Evolutionary conservation across 2,113 vertebrate species (phyloP).

Genomic region (Lathamus discolor): DNA sequence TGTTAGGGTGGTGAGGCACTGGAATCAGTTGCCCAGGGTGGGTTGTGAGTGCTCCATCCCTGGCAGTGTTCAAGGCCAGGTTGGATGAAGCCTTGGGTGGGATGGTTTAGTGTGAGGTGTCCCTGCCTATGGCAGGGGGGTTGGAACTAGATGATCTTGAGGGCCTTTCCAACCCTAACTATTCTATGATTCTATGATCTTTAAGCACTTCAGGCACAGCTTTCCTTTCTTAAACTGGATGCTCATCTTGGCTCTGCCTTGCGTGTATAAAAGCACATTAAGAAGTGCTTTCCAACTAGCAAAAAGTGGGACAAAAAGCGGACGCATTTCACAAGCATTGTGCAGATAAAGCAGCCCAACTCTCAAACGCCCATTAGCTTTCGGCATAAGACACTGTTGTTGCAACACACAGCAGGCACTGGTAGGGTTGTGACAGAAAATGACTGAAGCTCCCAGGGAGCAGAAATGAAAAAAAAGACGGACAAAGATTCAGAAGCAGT

Average conservation of each 20-base stretch:
- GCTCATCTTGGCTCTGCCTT: background rate
- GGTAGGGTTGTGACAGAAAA: background rate
- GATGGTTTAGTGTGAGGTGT: no score
- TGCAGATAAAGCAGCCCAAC: background rate
- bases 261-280: background rate
- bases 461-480: background rate
- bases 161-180: no score
- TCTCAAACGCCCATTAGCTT: background rate
- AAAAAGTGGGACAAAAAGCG: background rate
- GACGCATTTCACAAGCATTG: background rate
- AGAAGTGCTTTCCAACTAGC: background rate
- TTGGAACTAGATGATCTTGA: no score
- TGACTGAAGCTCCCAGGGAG: background rate
- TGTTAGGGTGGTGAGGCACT: no score
- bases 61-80: no score
- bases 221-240: background rate
- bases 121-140: no score
- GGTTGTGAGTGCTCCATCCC: no score
- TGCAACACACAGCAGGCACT: background rate
- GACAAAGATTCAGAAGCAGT: background rate
- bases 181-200: background rate
- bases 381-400: background rate
- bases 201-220: background rate
- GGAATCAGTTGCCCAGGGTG: no score
- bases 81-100: no score